Conservation (phyloP, 2,888 invertebrate genomes). For the Pedicia rivosa region DNA sequence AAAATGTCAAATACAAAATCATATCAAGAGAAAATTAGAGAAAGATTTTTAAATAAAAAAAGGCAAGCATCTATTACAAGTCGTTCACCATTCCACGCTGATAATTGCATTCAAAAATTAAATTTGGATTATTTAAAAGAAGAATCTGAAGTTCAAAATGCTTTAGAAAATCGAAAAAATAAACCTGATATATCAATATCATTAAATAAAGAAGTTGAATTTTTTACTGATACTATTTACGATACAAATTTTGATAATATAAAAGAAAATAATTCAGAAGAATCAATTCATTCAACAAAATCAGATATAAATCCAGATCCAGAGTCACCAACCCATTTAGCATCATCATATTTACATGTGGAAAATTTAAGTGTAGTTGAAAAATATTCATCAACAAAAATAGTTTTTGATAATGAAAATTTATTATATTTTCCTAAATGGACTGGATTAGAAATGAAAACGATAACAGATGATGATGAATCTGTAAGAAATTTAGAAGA, state of each 20-base stretch:
- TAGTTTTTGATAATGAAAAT: conserved; percentile 13
- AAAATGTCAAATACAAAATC: conserved; percentile 3
- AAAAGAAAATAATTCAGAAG: too few species aligned
- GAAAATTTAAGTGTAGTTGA: conserved; percentile 17
- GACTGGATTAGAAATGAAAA: background rate
- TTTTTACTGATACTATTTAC: conserved; percentile 9
- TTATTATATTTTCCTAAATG: conserved; percentile 16
- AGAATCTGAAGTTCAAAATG: conserved; percentile 10
- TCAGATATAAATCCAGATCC: conserved; percentile 1
- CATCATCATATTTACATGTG: conserved; percentile 24
- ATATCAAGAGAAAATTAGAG: conserved; percentile 5
- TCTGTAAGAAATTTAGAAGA: conserved; percentile 4
- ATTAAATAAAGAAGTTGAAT: conserved; percentile 8
- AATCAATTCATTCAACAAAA: conserved; percentile 1
- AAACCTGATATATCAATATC: background rate
- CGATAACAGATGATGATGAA: background rate
- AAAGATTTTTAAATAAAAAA: conserved; percentile 6
- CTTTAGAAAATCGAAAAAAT: background rate
- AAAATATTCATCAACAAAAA: conserved; percentile 10
- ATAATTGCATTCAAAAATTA: conserved; percentile 7
- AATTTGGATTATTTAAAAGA: conserved; percentile 11
- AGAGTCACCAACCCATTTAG: conserved; percentile 13
- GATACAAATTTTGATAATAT: background rate
- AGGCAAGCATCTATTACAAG: conserved; percentile 4
- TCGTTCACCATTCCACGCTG: background rate